Conservation (phyloP, 1,140 invertebrate genomes). For the Littorina saxatilis region DNA sequence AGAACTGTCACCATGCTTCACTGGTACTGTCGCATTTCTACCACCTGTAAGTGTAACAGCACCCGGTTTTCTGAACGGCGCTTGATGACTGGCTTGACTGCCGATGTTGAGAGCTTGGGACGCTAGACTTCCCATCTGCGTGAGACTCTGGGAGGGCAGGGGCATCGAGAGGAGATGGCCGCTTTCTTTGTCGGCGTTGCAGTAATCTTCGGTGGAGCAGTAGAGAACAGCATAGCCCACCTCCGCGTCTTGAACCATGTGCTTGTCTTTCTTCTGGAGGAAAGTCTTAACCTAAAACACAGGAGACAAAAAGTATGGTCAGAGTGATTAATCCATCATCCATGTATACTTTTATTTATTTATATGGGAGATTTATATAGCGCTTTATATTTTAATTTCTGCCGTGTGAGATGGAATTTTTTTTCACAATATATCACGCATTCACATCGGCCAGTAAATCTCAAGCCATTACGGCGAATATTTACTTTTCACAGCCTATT, state of each 20-base stretch:
- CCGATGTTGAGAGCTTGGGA: neutral
- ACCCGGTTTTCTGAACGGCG: neutral
- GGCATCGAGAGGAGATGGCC: slow-evolving; percentile 20
- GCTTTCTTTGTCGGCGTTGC: slow-evolving; percentile 78
- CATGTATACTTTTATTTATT: too few species aligned
- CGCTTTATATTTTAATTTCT: too few species aligned
- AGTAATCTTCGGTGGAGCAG: slow-evolving; percentile 80
- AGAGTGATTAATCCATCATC: too few species aligned
- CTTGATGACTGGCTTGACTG: neutral
- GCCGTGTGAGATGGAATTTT: too few species aligned
- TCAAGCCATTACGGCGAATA: too few species aligned
- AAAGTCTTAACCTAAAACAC: slow-evolving; percentile 1
- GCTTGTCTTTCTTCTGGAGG: slow-evolving; percentile 4
- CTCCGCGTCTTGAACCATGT: slow-evolving; percentile 78
- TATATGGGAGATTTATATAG: too few species aligned
- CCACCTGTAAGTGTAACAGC: neutral
- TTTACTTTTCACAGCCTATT: too few species aligned
- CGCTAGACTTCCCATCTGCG: slow-evolving; percentile 7
- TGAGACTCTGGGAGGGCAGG: slow-evolving; percentile 8
- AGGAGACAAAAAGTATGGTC: neutral
- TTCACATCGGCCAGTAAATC: too few species aligned
- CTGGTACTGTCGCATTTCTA: too few species aligned
- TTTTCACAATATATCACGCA: too few species aligned
- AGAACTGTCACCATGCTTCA: too few species aligned
- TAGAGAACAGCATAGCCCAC: slow-evolving; percentile 82